Percentiles rank a stretch among this genome's conserved stretches.
Conservation (phyloP, 23 tunicate genomes). For the Diplosoma virens region DNA sequence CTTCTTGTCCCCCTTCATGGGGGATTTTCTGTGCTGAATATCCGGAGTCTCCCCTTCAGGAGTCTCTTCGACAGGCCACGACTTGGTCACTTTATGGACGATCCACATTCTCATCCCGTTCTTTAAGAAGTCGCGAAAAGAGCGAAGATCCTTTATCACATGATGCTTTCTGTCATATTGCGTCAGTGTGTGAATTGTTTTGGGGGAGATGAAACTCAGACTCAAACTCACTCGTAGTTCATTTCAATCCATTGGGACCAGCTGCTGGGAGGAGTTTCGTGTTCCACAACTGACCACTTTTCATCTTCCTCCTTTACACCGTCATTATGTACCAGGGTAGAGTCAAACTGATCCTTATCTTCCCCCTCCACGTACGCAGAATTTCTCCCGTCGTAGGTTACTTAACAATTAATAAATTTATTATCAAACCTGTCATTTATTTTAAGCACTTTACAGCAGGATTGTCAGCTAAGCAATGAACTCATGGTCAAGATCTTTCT, state of each 20-base stretch:
- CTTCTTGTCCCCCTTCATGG: constrained; percentile 19
- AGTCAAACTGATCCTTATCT: no score
- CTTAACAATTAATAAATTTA: no score
- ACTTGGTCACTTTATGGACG: constrained; percentile 13
- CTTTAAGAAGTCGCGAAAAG: constrained; percentile 47
- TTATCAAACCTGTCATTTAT: no score
- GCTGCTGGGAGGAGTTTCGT: neutral
- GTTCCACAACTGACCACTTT: neutral
- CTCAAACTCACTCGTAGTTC: neutral
- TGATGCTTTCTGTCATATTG: constrained; percentile 47
- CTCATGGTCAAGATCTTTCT: no score
- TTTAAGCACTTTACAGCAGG: no score
- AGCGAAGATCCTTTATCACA: constrained; percentile 45
- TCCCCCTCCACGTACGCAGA: no score
- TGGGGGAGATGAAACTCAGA: neutral
- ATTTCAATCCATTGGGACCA: neutral
- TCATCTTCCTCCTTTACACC: no score
- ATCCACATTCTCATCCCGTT: constrained; percentile 42
- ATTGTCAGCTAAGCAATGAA: no score
- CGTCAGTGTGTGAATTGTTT: neutral
- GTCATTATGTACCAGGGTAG: no score
- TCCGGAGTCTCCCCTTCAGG: constrained; percentile 27
- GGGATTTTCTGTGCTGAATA: constrained; percentile 23
- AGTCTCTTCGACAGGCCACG: constrained; percentile 59
- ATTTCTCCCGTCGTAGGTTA: no score